Base-by-base conservation (phyloP, 2,113 vertebrate species). In the Lynx canadensis region DNA sequence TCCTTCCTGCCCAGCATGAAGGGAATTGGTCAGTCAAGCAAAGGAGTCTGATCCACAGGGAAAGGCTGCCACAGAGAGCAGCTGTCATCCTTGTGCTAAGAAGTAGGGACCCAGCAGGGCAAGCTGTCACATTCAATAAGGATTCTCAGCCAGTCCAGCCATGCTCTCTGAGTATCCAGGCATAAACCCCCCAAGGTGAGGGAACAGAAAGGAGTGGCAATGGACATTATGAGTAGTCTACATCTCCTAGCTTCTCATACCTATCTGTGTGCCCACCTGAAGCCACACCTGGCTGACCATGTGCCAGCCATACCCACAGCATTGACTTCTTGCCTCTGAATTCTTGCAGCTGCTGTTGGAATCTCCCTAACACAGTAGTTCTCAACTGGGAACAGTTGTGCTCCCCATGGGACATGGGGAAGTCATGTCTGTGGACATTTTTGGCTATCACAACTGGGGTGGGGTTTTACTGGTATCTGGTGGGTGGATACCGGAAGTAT, bases 111-210 rank as follows among this genome's bases (percentile, higher is more conserved):
- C 91, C 80, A 21, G 57, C 29, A 78, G 81, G 73, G 81, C 89
- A 29, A 82, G 60, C 91, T 96, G 98, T 96, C 97, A 91, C 89
- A 50, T 79, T 74, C 76, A 89, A 68, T 97, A 52, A 97, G 21
- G 45, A 85, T 95, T 60, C 91, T 81, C 76, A 33, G 94, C 14
- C 73, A 57, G 95, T 63, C 65, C 50, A 45, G 66, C 57, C 55
- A n/a, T 0, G 5, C n/a, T 65, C 50, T 82, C 83, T 27, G 80
- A 57, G 93, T n/a, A 66, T 29, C 94, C 84, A 81, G 71, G 89
- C 81, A 0, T n/a, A 81, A 92, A 48, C 33, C 65, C 52, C 96
- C 33, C 3, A 1, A 36, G 65, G 55, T 1, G 9, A 87, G 50
- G 25, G 21, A 36, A 38, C 55, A 90, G 90, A 63, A 73, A 86